Evolutionary conservation across 2,113 vertebrate species (phyloP).

Genomic region (Onychorhynchus coronatus): DNA sequence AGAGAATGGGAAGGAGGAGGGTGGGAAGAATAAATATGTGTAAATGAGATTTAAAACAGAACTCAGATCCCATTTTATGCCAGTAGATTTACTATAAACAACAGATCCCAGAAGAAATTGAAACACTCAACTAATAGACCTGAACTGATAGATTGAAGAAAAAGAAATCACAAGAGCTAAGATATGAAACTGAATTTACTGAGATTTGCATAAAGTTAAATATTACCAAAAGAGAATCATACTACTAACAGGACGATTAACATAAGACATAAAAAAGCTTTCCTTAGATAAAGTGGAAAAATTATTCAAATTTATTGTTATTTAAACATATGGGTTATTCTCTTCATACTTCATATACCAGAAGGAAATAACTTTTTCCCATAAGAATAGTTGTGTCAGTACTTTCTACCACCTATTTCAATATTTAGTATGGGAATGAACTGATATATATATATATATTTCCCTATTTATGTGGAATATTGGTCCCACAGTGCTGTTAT

Average conservation of each 20-base stretch:
- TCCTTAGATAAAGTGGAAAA: neutral
- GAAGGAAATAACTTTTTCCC: neutral
- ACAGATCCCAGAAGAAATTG: neutral
- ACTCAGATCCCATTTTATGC: neutral
- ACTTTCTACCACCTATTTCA: neutral
- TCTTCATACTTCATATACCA: neutral
- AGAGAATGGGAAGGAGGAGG: neutral
- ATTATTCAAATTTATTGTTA: neutral
- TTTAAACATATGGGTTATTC: neutral
- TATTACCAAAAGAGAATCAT: neutral
- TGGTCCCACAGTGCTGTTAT: neutral
- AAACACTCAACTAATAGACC: neutral
- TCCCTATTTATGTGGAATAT: neutral
- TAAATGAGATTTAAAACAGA: neutral
- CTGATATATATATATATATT: neutral
- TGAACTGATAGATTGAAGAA: neutral
- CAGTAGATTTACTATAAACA: neutral
- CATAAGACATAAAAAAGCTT: neutral
- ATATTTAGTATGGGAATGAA: neutral
- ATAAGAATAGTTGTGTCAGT: neutral
- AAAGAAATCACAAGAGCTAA: neutral
- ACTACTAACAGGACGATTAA: neutral
- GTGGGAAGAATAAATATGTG: neutral
- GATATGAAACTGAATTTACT: neutral
- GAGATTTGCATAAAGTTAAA: neutral